Conservation (phyloP, 2,113 vertebrate genomes). For the Tupaia tana region DNA sequence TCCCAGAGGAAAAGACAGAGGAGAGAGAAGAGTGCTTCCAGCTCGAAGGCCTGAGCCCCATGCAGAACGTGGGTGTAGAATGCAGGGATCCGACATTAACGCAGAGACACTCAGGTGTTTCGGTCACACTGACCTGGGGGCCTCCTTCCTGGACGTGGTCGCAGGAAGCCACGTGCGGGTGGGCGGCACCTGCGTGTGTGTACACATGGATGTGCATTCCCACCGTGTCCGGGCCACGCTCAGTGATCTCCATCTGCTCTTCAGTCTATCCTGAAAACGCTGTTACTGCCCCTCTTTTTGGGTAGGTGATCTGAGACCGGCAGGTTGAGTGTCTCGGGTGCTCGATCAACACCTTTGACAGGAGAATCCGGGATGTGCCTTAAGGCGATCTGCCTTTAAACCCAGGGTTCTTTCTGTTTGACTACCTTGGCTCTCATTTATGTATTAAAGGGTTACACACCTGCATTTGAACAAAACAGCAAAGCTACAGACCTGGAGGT, state of each 20-base stretch:
- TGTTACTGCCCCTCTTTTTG: not conserved
- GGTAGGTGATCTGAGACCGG: not conserved
- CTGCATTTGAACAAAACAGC: not conserved
- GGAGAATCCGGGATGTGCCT: not conserved
- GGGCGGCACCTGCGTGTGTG: rapidly evolving
- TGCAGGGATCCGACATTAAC: not conserved
- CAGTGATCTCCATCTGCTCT: not conserved
- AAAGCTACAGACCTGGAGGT: not conserved
- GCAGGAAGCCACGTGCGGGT: not conserved
- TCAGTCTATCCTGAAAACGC: not conserved
- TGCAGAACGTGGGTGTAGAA: not conserved
- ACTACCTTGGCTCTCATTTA: not conserved
- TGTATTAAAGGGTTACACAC: not conserved
- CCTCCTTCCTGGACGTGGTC: not conserved
- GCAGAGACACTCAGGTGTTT: not conserved
- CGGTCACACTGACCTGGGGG: not conserved
- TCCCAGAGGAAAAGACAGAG: not conserved
- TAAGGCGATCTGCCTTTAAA: not conserved
- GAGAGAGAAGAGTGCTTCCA: not conserved
- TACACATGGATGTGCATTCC: not conserved
- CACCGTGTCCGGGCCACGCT: not conserved
- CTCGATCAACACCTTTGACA: not conserved
- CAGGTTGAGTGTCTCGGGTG: not conserved
- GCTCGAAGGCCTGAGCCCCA: not conserved
- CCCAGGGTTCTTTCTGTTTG: not conserved